These are phyloP conservation scores for Verasper variegatus DNA, from an alignment of 2,113 vertebrate species.

Conservation along the genomic window DNA sequence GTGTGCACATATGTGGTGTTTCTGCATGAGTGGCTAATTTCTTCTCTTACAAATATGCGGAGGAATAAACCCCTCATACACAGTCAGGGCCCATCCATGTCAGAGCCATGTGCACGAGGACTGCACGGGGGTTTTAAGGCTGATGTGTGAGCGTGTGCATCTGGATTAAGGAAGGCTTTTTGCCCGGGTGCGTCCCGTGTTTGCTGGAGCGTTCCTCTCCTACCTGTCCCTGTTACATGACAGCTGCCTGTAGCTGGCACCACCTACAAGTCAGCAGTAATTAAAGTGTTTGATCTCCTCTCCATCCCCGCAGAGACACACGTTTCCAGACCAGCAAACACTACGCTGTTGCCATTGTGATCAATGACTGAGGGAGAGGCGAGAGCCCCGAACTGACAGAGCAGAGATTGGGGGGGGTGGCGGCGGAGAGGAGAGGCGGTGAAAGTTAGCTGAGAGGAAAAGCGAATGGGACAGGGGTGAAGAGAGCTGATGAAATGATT, in stretches of 20 bases:
- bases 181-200: constrained; percentile 48
- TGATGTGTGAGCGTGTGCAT: constrained; percentile 24
- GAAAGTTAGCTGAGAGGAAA: constrained; percentile 48
- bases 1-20: constrained; percentile 7
- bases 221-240: constrained; percentile 75
- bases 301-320: constrained; percentile 65
- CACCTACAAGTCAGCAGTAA: constrained; percentile 79
- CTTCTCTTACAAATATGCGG: constrained; percentile 21
- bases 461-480: constrained; percentile 46
- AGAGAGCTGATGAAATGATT: constrained; percentile 42
- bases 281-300: constrained; percentile 84
- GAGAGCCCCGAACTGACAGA: constrained; percentile 74
- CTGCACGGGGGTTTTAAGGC: constrained; percentile 23
- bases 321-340: constrained; percentile 71
- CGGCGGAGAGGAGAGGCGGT: constrained; percentile 10
- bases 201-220: constrained; percentile 47
- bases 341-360: constrained; percentile 71
- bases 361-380: constrained; percentile 78
- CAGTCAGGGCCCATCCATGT: constrained; percentile 17
- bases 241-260: constrained; percentile 70
- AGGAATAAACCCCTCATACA: not conserved
- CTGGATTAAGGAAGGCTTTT: constrained; percentile 46
- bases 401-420: constrained; percentile 64
- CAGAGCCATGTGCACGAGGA: constrained; percentile 21
- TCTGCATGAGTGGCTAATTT: constrained; percentile 36